Evolutionary conservation across 2,888 invertebrate genomes (phyloP), one percentile per base, ranked within the genome.

Genomic region (Chymomyza amoena): DNA sequence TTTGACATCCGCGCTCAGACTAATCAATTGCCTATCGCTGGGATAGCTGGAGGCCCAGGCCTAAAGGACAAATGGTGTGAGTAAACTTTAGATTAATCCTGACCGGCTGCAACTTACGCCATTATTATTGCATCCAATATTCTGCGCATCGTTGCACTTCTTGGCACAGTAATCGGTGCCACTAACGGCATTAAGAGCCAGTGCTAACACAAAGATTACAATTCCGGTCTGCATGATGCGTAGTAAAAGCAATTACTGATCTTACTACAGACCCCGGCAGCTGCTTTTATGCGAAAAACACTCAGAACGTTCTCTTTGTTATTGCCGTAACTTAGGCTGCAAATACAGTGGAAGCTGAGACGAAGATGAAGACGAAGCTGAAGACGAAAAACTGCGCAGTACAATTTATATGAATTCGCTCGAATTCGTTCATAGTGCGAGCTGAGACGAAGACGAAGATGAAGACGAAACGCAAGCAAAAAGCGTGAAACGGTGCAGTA

Each of bases 21-120:
- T 10, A 3, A 65, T 18, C 45, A 65, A 6, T 28, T 36, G 18
- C 5, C 45, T 57, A 45, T 59, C 65, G 6, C 7, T 15, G 10
- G 65, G 59, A n/a, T 59, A 65, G 6, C 18, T 28, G 13, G 32
- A 20, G 9, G 10, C 20, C 65, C 65, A 65, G 16, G 59, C 9
- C 63, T 63, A 18, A 18, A 39, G 4, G 16, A n/a, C 51, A 62
- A 16, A 45, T 39, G 28, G 60, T 6, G 9, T 6, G n/a, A 7
- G 10, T 15, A 9, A 15, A 16, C 16, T 28, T 25, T 28, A 15
- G 36, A 28, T 32, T 25, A 36, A 61, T 9, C 16, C 16, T 45
- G 20, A 13, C 0, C 2, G 18, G 54, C 20, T 4, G 10, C 5
- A 9, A 20, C 61, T 61, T 61, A 61, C 54, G 18, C 54, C 54